Evolutionary conservation across 2,113 vertebrate species (phyloP).

Genomic region (Lanius ludovicianus): DNA sequence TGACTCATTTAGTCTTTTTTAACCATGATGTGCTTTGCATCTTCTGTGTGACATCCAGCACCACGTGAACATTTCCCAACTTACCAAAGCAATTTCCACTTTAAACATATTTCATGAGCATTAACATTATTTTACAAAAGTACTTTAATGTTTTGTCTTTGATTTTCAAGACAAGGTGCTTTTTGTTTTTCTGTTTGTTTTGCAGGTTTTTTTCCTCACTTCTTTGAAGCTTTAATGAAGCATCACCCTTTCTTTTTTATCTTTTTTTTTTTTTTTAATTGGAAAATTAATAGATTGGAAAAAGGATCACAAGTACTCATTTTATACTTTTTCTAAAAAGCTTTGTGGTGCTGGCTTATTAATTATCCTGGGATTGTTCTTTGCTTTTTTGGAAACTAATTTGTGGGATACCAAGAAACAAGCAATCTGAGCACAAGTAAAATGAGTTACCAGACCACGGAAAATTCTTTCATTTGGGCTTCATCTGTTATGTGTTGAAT

Average conservation of each 20-base stretch:
- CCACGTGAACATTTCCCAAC: constrained; percentile 11
- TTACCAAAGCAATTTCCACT: constrained; percentile 52
- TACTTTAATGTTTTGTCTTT: constrained; percentile 39
- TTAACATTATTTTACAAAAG: constrained; percentile 19
- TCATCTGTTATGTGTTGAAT: neutral
- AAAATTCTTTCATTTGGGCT: neutral
- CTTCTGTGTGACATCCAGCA: neutral
- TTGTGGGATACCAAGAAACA: neutral
- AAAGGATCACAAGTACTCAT: constrained; percentile 8
- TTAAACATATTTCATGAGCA: constrained; percentile 37
- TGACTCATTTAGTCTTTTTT: neutral
- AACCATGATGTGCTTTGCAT: neutral
- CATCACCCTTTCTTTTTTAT: neutral
- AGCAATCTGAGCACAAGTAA: neutral
- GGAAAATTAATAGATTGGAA: constrained; percentile 32
- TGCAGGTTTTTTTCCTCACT: neutral
- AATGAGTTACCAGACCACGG: neutral
- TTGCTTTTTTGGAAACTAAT: neutral
- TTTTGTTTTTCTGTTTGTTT: neutral
- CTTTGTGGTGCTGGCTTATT: neutral
- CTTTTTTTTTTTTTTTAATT: neutral
- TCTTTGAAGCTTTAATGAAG: constrained; percentile 33
- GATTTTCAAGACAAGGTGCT: constrained; percentile 10
- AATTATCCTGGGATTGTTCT: constrained; percentile 36
- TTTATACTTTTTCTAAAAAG: neutral